Evolutionary conservation across 2,113 vertebrate species (phyloP), one percentile per base, ranked within the genome.

Genomic region (Corydoras sp.): DNA sequence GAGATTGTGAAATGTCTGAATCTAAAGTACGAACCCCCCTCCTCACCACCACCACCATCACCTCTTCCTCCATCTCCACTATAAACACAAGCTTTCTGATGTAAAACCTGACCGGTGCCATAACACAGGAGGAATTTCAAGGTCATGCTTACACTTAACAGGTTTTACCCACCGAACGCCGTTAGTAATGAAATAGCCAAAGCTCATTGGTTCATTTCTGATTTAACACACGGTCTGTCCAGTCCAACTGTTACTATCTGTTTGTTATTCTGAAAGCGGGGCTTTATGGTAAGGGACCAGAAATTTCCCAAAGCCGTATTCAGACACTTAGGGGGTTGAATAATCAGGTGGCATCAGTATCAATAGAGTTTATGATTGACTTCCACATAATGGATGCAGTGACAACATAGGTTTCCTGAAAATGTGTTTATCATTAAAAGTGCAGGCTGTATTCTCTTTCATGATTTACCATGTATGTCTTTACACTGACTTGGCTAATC

Each of bases 241-340:
- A 61, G 58, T 68, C 78, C 75, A 70, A 32, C 81, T 65, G 67
- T 71, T 72, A 79, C 68, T 75, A 65, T 73, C 76, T 65, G 53
- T 76, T 76, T 73, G 66, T 67, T 73, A 69, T 71, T 72, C 65
- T 59, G 9, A 62, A 67, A 60, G 55, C 67, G 68, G 76, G 62
- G 72, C 81, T 81, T 75, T 67, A 76, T 79, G 80, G 77, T 84
- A 85, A 82, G 76, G 68, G 72, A 85, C 75, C 80, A 81, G 65
- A 71, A 84, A 83, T 80, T 85, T 82, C 83, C 83, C 84, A 79
- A 74, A 75, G 81, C 61, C 71, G 74, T 79, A 82, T 85, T 82
- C 78, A 82, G 85, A 87, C 81, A 84, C 82, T 85, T 88, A 85
- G 83, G 80, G 87, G 82, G 76, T 81, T 84, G 82, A 90, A 88